Evolutionary conservation across 2,113 vertebrate species (phyloP).

Genomic region (Sebastes schlegelii): DNA sequence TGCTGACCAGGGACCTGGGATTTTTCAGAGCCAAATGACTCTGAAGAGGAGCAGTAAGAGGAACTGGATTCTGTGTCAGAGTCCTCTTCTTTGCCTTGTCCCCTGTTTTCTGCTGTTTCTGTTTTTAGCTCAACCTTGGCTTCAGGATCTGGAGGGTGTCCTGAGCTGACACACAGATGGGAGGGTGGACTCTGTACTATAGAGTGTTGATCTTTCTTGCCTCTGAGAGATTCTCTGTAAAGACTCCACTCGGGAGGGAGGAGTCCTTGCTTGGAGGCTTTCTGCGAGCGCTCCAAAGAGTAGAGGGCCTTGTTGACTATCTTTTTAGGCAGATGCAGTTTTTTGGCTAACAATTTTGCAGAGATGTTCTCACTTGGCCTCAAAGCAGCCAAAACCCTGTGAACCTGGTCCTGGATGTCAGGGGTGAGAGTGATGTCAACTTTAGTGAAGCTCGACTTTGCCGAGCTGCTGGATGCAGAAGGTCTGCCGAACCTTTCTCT

Average conservation of each 20-base stretch:
- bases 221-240: constrained; percentile 31
- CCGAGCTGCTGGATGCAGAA: constrained; percentile 28
- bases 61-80: constrained; percentile 70
- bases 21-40: constrained; percentile 62
- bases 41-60: constrained; percentile 56
- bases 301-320: constrained; percentile 88
- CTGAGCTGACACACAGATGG: not conserved
- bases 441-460: constrained; percentile 11
- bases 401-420: constrained; percentile 72
- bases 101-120: constrained; percentile 22
- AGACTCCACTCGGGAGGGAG: constrained; percentile 87
- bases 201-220: not conserved
- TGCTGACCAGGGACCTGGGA: constrained; percentile 23
- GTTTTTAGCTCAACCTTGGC: constrained; percentile 31
- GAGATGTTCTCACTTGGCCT: constrained; percentile 73
- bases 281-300: constrained; percentile 75
- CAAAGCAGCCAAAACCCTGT: constrained; percentile 77
- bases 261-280: constrained; percentile 70
- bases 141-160: constrained; percentile 17
- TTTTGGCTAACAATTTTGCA: constrained; percentile 79
- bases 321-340: constrained; percentile 84
- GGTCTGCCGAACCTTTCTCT: constrained; percentile 41
- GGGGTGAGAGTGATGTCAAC: constrained; percentile 58
- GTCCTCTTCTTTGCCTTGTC: constrained; percentile 23
- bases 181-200: not conserved